Conservation (phyloP, 2,888 invertebrate species). For the Romanomermis culicivorax region DNA sequence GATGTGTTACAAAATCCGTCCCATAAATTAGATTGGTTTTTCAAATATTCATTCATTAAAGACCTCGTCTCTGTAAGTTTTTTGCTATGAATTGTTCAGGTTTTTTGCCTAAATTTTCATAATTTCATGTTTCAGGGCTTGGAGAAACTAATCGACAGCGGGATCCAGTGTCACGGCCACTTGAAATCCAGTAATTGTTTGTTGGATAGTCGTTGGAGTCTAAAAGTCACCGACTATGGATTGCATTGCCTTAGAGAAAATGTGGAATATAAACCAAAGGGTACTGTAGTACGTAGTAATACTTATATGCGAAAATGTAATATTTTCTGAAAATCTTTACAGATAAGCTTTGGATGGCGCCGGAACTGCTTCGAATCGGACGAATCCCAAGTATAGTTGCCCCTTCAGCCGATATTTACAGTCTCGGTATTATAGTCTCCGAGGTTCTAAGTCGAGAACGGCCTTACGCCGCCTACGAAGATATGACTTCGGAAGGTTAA, state of each 20-base stretch:
- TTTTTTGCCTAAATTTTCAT: background rate
- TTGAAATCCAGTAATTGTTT: slow-evolving; percentile 11
- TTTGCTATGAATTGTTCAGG: background rate
- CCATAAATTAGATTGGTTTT: slow-evolving; percentile 9
- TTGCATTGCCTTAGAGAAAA: background rate
- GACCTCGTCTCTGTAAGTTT: slow-evolving; percentile 4
- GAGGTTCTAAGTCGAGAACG: slow-evolving; percentile 7
- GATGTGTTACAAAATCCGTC: slow-evolving; percentile 6
- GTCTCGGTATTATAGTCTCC: slow-evolving; percentile 8
- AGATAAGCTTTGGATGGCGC: slow-evolving; percentile 9
- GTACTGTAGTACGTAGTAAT: no score
- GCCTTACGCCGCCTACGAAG: slow-evolving; percentile 4
- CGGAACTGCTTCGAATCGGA: slow-evolving; percentile 8
- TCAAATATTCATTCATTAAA: slow-evolving; percentile 10
- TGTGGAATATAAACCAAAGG: background rate
- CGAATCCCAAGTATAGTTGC: background rate
- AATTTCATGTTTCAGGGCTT: slow-evolving; percentile 7
- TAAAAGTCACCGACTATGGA: slow-evolving; percentile 10
- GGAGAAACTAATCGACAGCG: slow-evolving; percentile 6
- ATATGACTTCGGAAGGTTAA: slow-evolving; percentile 7
- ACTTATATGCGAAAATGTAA: no score
- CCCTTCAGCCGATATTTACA: slow-evolving; percentile 9
- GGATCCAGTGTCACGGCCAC: slow-evolving; percentile 7
- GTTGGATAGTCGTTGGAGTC: slow-evolving; percentile 10
- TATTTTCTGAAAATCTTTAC: background rate